phyloP scores from a whole-genome alignment of 2,888 invertebrate species.

The Ellobium chinense region DNA sequence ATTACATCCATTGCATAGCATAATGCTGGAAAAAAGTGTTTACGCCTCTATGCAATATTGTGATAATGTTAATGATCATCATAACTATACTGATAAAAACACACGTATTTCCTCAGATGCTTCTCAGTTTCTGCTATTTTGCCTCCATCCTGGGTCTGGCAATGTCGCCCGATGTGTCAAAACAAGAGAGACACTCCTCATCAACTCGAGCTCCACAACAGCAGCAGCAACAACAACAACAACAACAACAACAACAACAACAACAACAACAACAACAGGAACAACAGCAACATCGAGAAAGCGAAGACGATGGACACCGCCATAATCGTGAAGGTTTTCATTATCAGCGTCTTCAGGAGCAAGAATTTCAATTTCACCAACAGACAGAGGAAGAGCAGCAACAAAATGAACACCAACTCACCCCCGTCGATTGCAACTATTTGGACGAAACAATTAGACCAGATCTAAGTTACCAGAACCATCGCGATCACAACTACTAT shows the following conservation, averaged over 20 bases:
- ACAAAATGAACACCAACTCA: background rate
- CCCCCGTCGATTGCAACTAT: too few relatives aligned
- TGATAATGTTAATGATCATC: too few relatives aligned
- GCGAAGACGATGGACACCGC: too few relatives aligned
- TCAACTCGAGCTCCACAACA: background rate
- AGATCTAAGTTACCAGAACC: background rate
- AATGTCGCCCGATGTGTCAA: slow-evolving; percentile 7
- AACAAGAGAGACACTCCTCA: background rate
- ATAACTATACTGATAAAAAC: too few relatives aligned
- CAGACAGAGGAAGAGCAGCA: background rate
- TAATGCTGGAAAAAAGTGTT: too few relatives aligned
- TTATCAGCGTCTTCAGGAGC: too few relatives aligned
- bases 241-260: background rate
- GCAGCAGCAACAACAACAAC: background rate
- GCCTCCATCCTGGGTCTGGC: slow-evolving; percentile 67
- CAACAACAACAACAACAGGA: too few relatives aligned
- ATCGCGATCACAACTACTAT: background rate
- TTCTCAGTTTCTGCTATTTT: slow-evolving; percentile 70
- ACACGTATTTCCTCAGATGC: slow-evolving; percentile 61
- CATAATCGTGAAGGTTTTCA: too few relatives aligned
- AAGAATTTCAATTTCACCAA: background rate
- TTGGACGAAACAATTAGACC: too few relatives aligned
- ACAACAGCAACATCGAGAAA: too few relatives aligned
- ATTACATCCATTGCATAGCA: too few relatives aligned
- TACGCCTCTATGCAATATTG: too few relatives aligned